Evolutionary conservation across 2,797 vertebrate species (phyloP).

Genomic region (Agapornis canus): DNA sequence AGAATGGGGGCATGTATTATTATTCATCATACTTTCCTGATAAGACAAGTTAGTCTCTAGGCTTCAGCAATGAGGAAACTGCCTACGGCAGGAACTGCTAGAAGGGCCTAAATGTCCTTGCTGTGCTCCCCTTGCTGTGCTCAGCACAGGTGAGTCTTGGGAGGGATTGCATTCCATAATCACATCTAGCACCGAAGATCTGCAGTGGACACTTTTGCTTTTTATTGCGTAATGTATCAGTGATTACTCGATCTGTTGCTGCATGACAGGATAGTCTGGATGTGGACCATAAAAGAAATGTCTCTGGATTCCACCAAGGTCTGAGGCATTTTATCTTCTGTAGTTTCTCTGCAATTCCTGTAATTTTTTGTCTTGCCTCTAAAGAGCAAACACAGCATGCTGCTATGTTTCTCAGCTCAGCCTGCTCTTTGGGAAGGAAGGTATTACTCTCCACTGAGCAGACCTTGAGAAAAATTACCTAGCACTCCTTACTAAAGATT

Average conservation of each 20-base stretch:
- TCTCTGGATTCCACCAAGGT: not conserved
- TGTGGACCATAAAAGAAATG: not conserved
- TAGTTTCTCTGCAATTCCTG: not conserved
- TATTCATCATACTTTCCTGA: not conserved
- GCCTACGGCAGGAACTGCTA: conserved; percentile 4
- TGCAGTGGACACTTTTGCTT: not conserved
- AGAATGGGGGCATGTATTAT: not conserved
- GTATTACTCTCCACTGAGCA: not conserved
- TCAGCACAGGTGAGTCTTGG: not conserved
- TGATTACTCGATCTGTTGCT: not conserved
- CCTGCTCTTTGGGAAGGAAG: not conserved
- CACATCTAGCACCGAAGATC: not conserved
- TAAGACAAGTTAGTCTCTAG: not conserved
- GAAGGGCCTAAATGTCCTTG: not conserved
- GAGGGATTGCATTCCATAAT: not conserved
- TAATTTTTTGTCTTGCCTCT: not conserved
- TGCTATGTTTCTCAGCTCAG: not conserved
- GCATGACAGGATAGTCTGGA: not conserved
- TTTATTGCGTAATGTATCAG: not conserved
- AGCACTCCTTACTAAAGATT: not conserved
- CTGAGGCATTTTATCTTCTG: rapidly evolving
- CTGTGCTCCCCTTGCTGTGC: no score
- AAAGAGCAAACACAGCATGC: not conserved
- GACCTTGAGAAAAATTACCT: not conserved
- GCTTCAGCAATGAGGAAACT: not conserved